phyloP scores from a whole-genome alignment of 2,888 invertebrate species.

The Hylaea fasciaria region DNA sequence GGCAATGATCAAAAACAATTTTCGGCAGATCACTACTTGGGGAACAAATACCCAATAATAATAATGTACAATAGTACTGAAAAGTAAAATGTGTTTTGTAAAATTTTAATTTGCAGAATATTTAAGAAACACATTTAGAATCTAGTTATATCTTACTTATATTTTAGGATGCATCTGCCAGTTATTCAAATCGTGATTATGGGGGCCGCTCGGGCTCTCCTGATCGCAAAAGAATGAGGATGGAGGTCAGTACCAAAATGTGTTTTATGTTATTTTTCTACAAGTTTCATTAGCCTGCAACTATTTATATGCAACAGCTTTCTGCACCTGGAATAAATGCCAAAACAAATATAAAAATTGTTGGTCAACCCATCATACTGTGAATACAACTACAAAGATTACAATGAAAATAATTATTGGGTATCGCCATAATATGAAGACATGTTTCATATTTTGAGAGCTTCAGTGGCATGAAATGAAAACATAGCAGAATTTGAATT shows the following conservation, averaged over 20 bases:
- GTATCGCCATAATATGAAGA: neutral
- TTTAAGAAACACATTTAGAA: too few relatives aligned
- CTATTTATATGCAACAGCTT: neutral
- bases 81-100: too few relatives aligned
- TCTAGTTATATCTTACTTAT: neutral
- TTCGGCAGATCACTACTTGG: too few relatives aligned
- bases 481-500: conserved; percentile 5
- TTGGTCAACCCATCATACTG: conserved; percentile 20
- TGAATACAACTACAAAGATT: conserved; percentile 20
- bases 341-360: conserved; percentile 5
- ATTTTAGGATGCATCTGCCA: conserved; percentile 76
- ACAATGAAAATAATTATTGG: conserved; percentile 12
- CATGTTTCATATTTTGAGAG: conserved; percentile 9
- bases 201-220: conserved; percentile 85
- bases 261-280: conserved; percentile 12
- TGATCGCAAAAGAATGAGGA: conserved; percentile 86
- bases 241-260: conserved; percentile 80
- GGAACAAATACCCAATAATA: too few relatives aligned
- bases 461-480: conserved; percentile 8
- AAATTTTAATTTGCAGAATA: too few relatives aligned
- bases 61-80: too few relatives aligned
- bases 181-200: conserved; percentile 82
- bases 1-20: too few relatives aligned
- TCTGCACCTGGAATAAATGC: conserved; percentile 6
- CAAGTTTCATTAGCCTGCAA: neutral